These are phyloP conservation scores for Copidosoma aretas DNA, from an alignment of 2,888 invertebrate species.

Conservation along the genomic window DNA sequence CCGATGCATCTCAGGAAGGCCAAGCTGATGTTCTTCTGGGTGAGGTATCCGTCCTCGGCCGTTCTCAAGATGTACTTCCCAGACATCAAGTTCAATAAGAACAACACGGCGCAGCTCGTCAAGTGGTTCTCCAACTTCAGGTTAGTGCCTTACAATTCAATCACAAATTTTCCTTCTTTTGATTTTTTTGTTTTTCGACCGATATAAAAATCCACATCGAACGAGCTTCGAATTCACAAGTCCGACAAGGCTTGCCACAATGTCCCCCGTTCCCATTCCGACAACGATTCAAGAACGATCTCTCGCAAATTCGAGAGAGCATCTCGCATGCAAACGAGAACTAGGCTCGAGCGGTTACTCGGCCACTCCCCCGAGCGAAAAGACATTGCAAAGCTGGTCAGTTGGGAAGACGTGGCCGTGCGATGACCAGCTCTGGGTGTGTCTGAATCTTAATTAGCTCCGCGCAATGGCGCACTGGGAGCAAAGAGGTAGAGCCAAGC, in stretches of 20 bases:
- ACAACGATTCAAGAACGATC: not conserved
- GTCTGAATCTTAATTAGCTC: slow-evolving; percentile 63
- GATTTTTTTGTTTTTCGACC: no score
- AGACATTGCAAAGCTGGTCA: slow-evolving; percentile 1
- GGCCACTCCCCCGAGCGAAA: slow-evolving; percentile 29
- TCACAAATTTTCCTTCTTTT: no score
- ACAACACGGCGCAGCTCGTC: slow-evolving; percentile 99
- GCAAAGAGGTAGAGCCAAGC: slow-evolving; percentile 6
- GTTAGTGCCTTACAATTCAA: slow-evolving; percentile 72
- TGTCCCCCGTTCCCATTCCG: not conserved
- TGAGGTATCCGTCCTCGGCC: slow-evolving; percentile 97
- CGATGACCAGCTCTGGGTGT: slow-evolving; percentile 59
- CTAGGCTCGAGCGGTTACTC: slow-evolving; percentile 45
- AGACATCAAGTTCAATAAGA: slow-evolving; percentile 99
- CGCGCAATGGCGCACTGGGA: slow-evolving; percentile 40
- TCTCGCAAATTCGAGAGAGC: slow-evolving; percentile 6
- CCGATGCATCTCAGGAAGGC: slow-evolving; percentile 99
- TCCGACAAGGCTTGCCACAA: not conserved
- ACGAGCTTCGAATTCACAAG: slow-evolving; percentile 18
- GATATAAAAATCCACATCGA: not conserved
- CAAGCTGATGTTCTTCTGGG: slow-evolving; percentile 99
- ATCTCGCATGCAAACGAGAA: slow-evolving; percentile 55
- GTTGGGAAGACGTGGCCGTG: slow-evolving; percentile 54
- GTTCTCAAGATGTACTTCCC: slow-evolving; percentile 99
- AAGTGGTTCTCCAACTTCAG: slow-evolving; percentile 99